phyloP scores from a whole-genome alignment of 1,140 invertebrate genomes.

The Procambarus virginalis region DNA sequence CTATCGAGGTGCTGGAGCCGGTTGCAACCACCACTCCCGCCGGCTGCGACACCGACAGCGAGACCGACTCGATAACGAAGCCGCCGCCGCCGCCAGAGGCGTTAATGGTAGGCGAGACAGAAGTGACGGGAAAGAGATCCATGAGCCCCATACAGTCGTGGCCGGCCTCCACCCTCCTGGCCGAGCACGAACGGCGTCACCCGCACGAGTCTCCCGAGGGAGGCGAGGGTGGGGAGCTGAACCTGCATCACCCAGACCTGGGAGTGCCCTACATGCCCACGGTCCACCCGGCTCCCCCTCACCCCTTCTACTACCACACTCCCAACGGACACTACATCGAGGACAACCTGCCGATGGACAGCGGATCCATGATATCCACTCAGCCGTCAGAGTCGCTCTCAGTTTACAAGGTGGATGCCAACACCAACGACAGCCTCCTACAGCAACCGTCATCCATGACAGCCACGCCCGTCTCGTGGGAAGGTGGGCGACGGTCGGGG shows the following conservation, averaged over 20 bases:
- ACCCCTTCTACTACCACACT: constrained; percentile 70
- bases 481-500: constrained; percentile 47
- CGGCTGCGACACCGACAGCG: constrained; percentile 63
- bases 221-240: constrained; percentile 42
- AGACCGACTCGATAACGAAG: constrained; percentile 70
- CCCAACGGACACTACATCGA: constrained; percentile 70
- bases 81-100: constrained; percentile 63
- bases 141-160: constrained; percentile 78
- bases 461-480: constrained; percentile 61
- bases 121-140: constrained; percentile 72
- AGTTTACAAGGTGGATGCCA: constrained; percentile 65
- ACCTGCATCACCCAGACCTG: constrained; percentile 63
- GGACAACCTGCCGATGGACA: constrained; percentile 68
- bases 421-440: constrained; percentile 51
- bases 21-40: constrained; percentile 42
- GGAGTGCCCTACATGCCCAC: constrained; percentile 67
- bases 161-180: constrained; percentile 78
- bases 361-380: constrained; percentile 69
- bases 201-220: constrained; percentile 34
- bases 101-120: constrained; percentile 50
- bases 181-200: constrained; percentile 77
- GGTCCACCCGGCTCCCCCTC: constrained; percentile 52
- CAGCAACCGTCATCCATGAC: constrained; percentile 60
- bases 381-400: constrained; percentile 69
- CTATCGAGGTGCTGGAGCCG: constrained; percentile 62